phyloP scores from a whole-genome alignment of 2,888 invertebrate genomes.

The Eristalinus sepulchralis region DNA sequence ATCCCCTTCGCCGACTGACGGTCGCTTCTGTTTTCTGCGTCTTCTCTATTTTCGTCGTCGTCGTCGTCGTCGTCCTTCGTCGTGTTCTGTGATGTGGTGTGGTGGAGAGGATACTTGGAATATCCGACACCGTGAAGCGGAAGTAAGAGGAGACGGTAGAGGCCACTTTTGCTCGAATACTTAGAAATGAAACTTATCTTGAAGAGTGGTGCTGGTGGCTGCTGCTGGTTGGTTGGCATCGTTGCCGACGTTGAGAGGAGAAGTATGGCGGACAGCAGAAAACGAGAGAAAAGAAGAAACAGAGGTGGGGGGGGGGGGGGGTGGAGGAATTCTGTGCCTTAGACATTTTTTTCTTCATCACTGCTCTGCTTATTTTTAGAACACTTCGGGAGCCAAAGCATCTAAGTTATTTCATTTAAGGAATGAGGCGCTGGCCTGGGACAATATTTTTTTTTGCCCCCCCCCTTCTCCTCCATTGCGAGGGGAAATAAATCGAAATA shows the following conservation, averaged over 20 bases:
- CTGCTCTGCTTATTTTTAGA: conserved; percentile 56
- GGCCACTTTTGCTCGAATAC: conserved; percentile 65
- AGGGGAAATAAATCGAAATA: conserved; percentile 40
- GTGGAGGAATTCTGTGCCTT: conserved; percentile 27
- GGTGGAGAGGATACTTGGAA: conserved; percentile 47
- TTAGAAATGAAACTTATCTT: conserved; percentile 68
- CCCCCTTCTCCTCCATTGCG: conserved; percentile 23
- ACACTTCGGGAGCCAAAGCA: conserved; percentile 52
- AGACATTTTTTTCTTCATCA: background rate
- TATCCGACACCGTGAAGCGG: conserved; percentile 52
- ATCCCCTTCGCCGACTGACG: too few relatives aligned
- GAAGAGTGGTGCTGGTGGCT: conserved; percentile 22
- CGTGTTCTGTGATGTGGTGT: background rate
- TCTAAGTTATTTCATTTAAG: conserved; percentile 66
- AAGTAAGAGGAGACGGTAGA: conserved; percentile 48
- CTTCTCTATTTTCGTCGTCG: background rate
- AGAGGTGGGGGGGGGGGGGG: conserved; percentile 43
- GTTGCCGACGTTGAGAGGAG: background rate
- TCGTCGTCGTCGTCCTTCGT: conserved; percentile 46
- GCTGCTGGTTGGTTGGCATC: background rate
- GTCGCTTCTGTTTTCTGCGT: background rate
- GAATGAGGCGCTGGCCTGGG: conserved; percentile 1
- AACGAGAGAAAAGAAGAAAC: background rate
- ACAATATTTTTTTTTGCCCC: background rate
- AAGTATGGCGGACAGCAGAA: background rate